These are phyloP conservation scores for Eumaeus atala DNA, from an alignment of 1,140 invertebrate species.

Conservation along the genomic window DNA sequence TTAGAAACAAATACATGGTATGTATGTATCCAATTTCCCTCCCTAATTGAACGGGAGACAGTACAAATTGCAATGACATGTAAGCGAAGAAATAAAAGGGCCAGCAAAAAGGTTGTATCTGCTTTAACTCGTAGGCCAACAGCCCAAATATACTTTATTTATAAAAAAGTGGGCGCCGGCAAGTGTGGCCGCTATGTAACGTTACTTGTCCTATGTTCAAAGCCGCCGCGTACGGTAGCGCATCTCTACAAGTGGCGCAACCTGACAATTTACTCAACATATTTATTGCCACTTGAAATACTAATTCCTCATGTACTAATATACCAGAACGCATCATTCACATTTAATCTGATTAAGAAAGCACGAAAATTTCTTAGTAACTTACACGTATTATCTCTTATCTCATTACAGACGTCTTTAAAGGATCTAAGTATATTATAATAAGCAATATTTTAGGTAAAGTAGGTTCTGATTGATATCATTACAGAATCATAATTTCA, in stretches of 20 bases:
- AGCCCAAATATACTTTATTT: constrained; percentile 43
- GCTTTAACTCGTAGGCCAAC: not conserved
- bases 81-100: too few relatives aligned
- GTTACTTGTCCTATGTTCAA: constrained; percentile 70
- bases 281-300: constrained; percentile 42
- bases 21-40: too few relatives aligned
- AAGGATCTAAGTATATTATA: too few relatives aligned
- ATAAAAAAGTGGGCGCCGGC: constrained; percentile 52
- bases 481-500: too few relatives aligned
- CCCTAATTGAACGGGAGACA: too few relatives aligned
- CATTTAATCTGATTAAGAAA: constrained; percentile 37
- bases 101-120: not conserved
- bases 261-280: constrained; percentile 32
- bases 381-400: not conserved
- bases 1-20: too few relatives aligned
- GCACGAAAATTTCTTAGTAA: constrained; percentile 28
- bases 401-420: not conserved
- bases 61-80: too few relatives aligned
- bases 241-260: constrained; percentile 25
- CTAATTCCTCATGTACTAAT: constrained; percentile 15
- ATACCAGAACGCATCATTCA: constrained; percentile 37
- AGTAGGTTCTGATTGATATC: too few relatives aligned
- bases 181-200: constrained; percentile 48
- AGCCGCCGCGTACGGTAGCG: constrained; percentile 60
- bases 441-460: too few relatives aligned